Conservation (phyloP, 1,140 invertebrate species). For the Anagrus nilaparvatae region DNA sequence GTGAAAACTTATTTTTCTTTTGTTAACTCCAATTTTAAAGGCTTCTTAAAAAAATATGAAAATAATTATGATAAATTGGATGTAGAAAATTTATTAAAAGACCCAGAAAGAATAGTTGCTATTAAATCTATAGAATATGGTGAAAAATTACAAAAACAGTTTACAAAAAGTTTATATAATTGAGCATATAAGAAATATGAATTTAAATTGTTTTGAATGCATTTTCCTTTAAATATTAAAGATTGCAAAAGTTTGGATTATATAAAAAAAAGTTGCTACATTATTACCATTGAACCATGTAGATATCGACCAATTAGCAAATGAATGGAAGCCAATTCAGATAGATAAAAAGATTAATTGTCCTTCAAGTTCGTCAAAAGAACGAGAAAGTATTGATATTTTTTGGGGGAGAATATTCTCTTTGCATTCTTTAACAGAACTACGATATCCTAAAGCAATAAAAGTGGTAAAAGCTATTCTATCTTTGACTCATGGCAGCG, state of each 20-base stretch:
- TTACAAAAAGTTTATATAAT: no score
- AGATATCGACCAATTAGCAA: neutral
- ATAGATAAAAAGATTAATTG: neutral
- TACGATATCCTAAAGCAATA: constrained; percentile 6
- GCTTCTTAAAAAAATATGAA: no score
- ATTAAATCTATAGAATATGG: no score
- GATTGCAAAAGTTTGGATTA: neutral
- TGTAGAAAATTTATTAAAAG: no score
- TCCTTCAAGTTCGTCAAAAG: neutral
- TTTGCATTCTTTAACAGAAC: constrained; percentile 5
- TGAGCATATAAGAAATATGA: no score
- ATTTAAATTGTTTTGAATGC: no score
- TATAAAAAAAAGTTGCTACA: constrained; percentile 9
- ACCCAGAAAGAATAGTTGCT: no score
- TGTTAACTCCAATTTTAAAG: no score
- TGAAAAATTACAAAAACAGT: no score
- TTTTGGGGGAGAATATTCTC: constrained; percentile 11
- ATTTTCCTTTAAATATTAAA: constrained; percentile 6
- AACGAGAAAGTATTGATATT: constrained; percentile 5
- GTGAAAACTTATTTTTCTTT: no score
- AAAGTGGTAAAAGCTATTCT: constrained; percentile 12
- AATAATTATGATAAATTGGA: no score
- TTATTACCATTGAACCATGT: neutral
- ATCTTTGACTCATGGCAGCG: constrained; percentile 13
- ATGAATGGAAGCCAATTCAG: constrained; percentile 9